Evolutionary conservation across 1,140 invertebrate genomes (phyloP), one percentile per base, ranked within the genome.

Genomic region (Brachionus manjavacas): DNA sequence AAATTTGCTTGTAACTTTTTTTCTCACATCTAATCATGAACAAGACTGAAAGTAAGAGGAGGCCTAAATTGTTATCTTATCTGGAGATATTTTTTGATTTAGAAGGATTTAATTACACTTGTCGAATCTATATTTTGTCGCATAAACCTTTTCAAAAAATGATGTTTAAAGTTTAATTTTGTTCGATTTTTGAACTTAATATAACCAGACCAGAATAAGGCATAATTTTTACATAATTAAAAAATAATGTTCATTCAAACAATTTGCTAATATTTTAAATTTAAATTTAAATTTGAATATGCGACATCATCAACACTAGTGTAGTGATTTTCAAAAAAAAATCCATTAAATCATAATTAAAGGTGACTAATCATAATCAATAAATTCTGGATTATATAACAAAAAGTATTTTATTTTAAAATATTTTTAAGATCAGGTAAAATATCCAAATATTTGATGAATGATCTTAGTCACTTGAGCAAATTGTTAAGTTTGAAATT

Each of bases 191-290:
- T 60, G 9, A 60, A 60, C 16, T 60, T 20, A 60, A 60, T 60
- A 8, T 6, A 60, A 60, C n/a, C 52, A 60, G 52, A 60, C 52
- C 52, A 60, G 52, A 60, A 60, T 60, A 60, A 60, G n/a, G 20
- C 52, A 60, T 60, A 60, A 60, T 60, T 60, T 60, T 60, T 60
- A 60, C 52, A 60, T 60, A 60, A 60, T 60, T 60, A 60, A 60
- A 20, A 60, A 60, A 60, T 16, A 60, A 60, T 60, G 52, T 60
- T 60, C 52, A 60, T 60, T 20, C 52, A 60, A 60, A 60, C 20
- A 60, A 20, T 60, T 20, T 60, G 52, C 4, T 12, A 46, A 12
- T 46, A 46, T 46, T 46, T 46, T 14, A n/a, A 46, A 46, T 46
- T 46, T 46, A 46, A 60, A 60, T 60, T 60, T 25, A 20, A 60